phyloP scores from a whole-genome alignment of 2,888 invertebrate species.

The Dryococelus australis region DNA sequence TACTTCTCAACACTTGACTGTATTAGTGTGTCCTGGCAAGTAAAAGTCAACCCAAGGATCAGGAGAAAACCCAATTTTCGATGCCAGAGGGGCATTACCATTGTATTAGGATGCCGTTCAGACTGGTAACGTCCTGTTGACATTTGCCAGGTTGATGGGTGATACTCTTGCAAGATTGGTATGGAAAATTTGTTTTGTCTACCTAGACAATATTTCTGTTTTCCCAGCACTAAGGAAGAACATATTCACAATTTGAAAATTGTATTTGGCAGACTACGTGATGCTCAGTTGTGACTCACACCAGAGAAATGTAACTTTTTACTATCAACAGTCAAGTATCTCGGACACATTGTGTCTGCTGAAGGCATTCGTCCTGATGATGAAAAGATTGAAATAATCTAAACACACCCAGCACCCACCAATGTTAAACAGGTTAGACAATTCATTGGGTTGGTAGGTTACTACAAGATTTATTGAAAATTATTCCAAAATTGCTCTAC shows the following conservation, averaged over 20 bases:
- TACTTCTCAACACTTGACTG: background rate
- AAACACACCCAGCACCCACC: background rate
- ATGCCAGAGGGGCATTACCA: constrained; percentile 36
- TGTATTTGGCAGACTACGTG: constrained; percentile 44
- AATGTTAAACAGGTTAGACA: too few relatives aligned
- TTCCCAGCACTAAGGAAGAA: constrained; percentile 34
- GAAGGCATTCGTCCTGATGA: constrained; percentile 43
- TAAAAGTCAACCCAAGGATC: constrained; percentile 37
- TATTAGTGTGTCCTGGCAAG: constrained; percentile 45
- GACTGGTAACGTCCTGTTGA: background rate
- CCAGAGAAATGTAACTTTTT: constrained; percentile 47
- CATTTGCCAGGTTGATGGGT: background rate
- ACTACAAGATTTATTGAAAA: constrained; percentile 50
- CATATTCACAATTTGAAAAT: constrained; percentile 42
- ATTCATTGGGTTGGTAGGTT: constrained; percentile 48
- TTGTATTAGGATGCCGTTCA: background rate
- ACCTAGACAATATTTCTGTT: background rate
- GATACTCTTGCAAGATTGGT: background rate
- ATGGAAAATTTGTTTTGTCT: background rate
- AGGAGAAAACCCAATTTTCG: constrained; percentile 46
- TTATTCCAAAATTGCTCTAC: constrained; percentile 48
- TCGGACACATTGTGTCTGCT: constrained; percentile 51
- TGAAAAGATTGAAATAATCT: background rate
- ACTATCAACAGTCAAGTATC: constrained; percentile 41
- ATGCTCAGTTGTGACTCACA: constrained; percentile 45